Percentiles rank a stretch among this genome's conserved stretches.
phyloP scores from a whole-genome alignment of 2,888 invertebrate genomes.

The Ceratothoa steindachneri region DNA sequence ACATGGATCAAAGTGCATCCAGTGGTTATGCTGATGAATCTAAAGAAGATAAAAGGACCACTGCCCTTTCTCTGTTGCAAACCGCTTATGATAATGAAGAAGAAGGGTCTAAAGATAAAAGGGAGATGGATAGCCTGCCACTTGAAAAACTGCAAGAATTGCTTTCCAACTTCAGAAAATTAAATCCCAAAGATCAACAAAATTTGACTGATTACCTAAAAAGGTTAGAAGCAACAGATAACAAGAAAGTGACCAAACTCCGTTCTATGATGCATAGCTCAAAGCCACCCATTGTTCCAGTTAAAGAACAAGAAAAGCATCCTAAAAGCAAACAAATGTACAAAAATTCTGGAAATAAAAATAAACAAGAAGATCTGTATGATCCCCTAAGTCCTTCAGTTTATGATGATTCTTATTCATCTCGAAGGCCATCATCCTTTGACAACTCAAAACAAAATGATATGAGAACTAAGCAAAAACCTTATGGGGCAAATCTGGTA shows the following conservation, averaged over 20 bases:
- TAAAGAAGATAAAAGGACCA: background rate
- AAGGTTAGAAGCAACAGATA: constrained; percentile 72
- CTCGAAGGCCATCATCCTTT: background rate
- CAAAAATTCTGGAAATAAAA: background rate
- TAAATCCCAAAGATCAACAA: constrained; percentile 75
- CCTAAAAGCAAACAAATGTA: background rate
- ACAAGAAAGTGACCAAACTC: constrained; percentile 61
- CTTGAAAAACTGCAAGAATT: constrained; percentile 75
- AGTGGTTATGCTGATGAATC: background rate
- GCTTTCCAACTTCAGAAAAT: constrained; percentile 73
- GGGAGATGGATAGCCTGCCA: constrained; percentile 57
- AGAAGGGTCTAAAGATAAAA: constrained; percentile 8
- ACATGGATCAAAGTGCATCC: background rate
- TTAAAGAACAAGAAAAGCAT: background rate
- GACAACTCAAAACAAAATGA: background rate
- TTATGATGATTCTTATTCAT: background rate
- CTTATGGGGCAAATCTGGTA: no score
- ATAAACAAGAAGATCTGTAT: background rate
- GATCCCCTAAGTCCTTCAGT: background rate
- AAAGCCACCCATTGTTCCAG: background rate
- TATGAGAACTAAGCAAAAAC: no score
- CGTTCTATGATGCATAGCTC: constrained; percentile 5
- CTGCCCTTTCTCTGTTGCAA: constrained; percentile 49
- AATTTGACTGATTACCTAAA: constrained; percentile 75
- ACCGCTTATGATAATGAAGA: constrained; percentile 49